phyloP scores from a whole-genome alignment of 1,140 invertebrate species.

The Aricia agestis region DNA sequence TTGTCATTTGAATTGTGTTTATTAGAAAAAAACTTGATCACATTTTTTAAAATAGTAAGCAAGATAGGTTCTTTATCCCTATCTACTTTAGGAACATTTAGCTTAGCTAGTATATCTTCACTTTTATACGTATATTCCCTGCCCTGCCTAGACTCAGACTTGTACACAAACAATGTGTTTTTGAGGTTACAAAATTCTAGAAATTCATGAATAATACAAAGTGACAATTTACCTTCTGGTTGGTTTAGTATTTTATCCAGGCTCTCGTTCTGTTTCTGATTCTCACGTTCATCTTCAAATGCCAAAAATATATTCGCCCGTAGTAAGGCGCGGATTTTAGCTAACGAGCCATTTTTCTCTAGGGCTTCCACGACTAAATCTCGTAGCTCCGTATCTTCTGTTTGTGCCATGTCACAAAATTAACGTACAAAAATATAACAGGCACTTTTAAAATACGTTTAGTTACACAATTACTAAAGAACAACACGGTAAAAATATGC shows the following conservation, averaged over 20 bases:
- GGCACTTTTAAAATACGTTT: background rate
- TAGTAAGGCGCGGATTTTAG: conserved; percentile 71
- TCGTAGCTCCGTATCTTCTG: conserved; percentile 69
- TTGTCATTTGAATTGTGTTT: conserved; percentile 32
- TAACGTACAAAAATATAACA: conserved; percentile 4
- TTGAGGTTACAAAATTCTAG: conserved; percentile 71
- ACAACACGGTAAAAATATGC: conserved; percentile 17
- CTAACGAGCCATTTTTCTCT: conserved; percentile 72
- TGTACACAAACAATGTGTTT: conserved; percentile 73
- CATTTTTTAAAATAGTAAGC: conserved; percentile 53
- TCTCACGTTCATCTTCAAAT: conserved; percentile 70
- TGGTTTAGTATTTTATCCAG: conserved; percentile 63
- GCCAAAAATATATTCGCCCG: conserved; percentile 72
- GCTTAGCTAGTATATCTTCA: conserved; percentile 42
- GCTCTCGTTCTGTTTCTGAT: conserved; percentile 57
- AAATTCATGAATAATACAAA: conserved; percentile 69
- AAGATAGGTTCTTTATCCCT: conserved; percentile 53
- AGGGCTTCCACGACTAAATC: conserved; percentile 73
- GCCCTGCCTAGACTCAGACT: conserved; percentile 69
- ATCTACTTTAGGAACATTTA: conserved; percentile 47
- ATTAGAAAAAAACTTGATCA: conserved; percentile 40
- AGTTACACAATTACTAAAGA: background rate
- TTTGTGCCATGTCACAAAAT: conserved; percentile 60
- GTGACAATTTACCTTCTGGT: conserved; percentile 62
- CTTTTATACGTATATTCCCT: conserved; percentile 60